Evolutionary conservation across 2,797 vertebrate genomes (phyloP).

Genomic region (Sebastiscus albofasciatus): DNA sequence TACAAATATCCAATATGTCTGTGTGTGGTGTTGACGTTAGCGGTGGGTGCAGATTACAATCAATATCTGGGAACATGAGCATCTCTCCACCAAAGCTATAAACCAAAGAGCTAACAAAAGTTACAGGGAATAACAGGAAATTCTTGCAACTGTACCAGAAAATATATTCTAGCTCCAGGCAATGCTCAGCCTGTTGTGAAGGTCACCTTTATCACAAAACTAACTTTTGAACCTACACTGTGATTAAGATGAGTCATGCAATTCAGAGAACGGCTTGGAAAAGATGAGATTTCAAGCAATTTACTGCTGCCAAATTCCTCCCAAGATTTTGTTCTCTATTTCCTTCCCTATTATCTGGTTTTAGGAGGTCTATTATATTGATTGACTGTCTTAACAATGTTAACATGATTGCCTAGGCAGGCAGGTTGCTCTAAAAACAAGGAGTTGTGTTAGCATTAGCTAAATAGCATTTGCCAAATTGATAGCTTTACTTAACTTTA

Average conservation of each 20-base stretch:
- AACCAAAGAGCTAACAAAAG: neutral
- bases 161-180: neutral
- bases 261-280: neutral
- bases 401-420: neutral
- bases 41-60: slow-evolving; percentile 1
- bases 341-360: neutral
- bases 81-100: neutral
- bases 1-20: neutral
- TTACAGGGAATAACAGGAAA: neutral
- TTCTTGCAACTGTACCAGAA: neutral
- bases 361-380: neutral
- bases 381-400: neutral
- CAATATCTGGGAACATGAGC: slow-evolving; percentile 2
- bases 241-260: neutral
- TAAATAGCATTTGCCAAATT: neutral
- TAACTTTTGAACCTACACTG: neutral
- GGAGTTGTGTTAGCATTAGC: neutral
- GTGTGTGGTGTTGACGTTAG: neutral
- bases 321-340: neutral
- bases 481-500: neutral
- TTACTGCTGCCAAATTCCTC: neutral
- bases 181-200: neutral
- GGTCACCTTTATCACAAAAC: neutral
- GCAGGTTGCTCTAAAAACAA: neutral
- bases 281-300: neutral